Evolutionary conservation across 2,888 invertebrate species (phyloP).

Genomic region (Ischnura elegans): DNA sequence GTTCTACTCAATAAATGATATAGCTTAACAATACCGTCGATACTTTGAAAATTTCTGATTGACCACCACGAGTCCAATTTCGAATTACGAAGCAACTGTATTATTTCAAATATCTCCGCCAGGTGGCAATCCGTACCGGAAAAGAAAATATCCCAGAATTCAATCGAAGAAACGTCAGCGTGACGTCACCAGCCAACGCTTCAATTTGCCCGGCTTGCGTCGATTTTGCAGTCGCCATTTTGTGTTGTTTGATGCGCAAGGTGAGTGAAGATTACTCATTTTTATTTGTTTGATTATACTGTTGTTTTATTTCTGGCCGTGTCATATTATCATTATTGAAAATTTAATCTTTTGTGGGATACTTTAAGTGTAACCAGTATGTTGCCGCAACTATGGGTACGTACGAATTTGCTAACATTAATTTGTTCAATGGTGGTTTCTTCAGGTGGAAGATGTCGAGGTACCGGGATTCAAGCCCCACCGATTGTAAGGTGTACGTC

Average conservation of each 20-base stretch:
- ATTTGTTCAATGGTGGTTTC: not conserved
- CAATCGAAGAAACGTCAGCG: slow-evolving; percentile 28
- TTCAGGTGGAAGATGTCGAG: slow-evolving; percentile 83
- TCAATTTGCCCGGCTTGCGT: not conserved
- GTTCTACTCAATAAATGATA: not conserved
- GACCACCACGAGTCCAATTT: not conserved
- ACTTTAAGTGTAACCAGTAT: not conserved
- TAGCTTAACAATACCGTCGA: not conserved
- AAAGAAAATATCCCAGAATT: slow-evolving; percentile 36
- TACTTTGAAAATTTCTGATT: not conserved
- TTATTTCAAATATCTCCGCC: not conserved
- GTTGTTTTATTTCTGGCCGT: not conserved
- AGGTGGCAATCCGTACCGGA: not conserved
- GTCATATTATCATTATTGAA: not conserved
- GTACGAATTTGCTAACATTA: not conserved
- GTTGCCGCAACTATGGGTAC: too few relatives aligned
- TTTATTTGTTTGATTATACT: not conserved
- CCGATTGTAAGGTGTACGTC: slow-evolving; percentile 96
- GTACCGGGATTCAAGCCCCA: slow-evolving; percentile 81
- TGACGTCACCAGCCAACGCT: slow-evolving; percentile 50
- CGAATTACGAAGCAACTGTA: not conserved
- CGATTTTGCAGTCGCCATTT: slow-evolving; percentile 50
- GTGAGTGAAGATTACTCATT: not conserved
- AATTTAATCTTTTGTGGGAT: not conserved
- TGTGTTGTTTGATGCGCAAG: not conserved